Conservation (phyloP, 2,797 vertebrate species). For the Poliocrania exsul region DNA sequence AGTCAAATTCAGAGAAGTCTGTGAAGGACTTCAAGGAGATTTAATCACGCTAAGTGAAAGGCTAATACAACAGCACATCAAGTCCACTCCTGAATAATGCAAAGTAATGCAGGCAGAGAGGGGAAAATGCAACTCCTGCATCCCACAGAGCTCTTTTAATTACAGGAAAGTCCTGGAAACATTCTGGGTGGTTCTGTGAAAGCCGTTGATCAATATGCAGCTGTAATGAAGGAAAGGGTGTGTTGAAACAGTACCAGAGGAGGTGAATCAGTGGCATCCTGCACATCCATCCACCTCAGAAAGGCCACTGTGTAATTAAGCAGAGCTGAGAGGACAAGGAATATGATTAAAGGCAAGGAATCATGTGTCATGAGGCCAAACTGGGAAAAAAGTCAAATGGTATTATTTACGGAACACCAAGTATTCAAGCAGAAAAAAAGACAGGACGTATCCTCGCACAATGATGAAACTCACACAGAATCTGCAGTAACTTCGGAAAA, state of each 20-base stretch:
- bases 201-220: slow-evolving; percentile 38
- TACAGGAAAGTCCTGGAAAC: slow-evolving; percentile 47
- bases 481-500: not conserved
- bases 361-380: not conserved
- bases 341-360: slow-evolving; percentile 9
- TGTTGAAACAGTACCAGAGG: slow-evolving; percentile 9
- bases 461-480: rapidly evolving
- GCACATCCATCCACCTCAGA: not conserved
- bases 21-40: slow-evolving; percentile 37
- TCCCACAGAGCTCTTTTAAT: slow-evolving; percentile 16
- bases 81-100: slow-evolving; percentile 40
- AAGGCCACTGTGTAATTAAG: slow-evolving; percentile 29
- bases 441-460: not conserved
- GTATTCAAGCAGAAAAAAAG: not conserved
- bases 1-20: slow-evolving; percentile 55
- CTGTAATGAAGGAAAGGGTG: slow-evolving; percentile 32
- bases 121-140: not conserved
- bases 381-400: not conserved
- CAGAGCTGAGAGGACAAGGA: not conserved
- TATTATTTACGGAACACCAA: not conserved
- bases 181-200: slow-evolving; percentile 25
- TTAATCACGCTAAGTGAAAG: slow-evolving; percentile 34
- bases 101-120: slow-evolving; percentile 10
- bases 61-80: not conserved
- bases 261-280: slow-evolving; percentile 43